Percentiles rank a stretch among this genome's conserved stretches.
Conservation (phyloP, 2,797 vertebrate species). For the Sebastes steindachneri region DNA sequence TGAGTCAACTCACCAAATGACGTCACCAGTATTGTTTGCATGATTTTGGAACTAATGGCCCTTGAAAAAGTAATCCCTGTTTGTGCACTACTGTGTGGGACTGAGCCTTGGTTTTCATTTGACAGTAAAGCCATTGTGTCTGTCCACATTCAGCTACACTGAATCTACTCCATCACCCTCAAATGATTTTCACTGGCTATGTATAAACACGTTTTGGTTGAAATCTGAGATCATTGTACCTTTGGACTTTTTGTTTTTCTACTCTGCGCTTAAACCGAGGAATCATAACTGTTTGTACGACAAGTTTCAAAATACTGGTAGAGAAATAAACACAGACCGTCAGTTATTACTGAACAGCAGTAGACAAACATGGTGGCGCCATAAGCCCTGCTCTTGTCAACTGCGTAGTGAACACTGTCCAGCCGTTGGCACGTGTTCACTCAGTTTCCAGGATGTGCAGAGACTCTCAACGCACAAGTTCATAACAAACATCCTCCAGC, state of each 20-base stretch:
- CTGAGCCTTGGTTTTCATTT: slow-evolving; percentile 16
- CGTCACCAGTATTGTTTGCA: background rate
- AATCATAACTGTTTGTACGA: slow-evolving; percentile 61
- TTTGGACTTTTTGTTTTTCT: slow-evolving; percentile 7
- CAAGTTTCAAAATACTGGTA: slow-evolving; percentile 43
- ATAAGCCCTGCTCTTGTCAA: slow-evolving; percentile 71
- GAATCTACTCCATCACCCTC: slow-evolving; percentile 41
- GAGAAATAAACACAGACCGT: slow-evolving; percentile 57
- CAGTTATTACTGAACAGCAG: slow-evolving; percentile 45
- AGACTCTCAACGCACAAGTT: slow-evolving; percentile 70
- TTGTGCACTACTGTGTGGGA: slow-evolving; percentile 55
- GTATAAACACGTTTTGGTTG: slow-evolving; percentile 29
- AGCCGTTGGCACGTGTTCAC: slow-evolving; percentile 73
- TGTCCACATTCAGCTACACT: slow-evolving; percentile 29
- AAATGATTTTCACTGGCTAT: slow-evolving; percentile 47
- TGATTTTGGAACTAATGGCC: slow-evolving; percentile 23
- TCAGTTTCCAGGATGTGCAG: slow-evolving; percentile 74
- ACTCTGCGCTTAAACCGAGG: slow-evolving; percentile 31
- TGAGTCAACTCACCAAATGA: slow-evolving; percentile 20
- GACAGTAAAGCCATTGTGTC: slow-evolving; percentile 33
- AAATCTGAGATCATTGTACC: slow-evolving; percentile 23
- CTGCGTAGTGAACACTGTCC: slow-evolving; percentile 72
- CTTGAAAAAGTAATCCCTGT: slow-evolving; percentile 23
- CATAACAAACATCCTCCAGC: slow-evolving; percentile 80
- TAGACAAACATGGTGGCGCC: slow-evolving; percentile 67